These are phyloP conservation scores for Xiphophorus couchianus DNA, from an alignment of 2,113 vertebrate genomes.

Conservation along the genomic window DNA sequence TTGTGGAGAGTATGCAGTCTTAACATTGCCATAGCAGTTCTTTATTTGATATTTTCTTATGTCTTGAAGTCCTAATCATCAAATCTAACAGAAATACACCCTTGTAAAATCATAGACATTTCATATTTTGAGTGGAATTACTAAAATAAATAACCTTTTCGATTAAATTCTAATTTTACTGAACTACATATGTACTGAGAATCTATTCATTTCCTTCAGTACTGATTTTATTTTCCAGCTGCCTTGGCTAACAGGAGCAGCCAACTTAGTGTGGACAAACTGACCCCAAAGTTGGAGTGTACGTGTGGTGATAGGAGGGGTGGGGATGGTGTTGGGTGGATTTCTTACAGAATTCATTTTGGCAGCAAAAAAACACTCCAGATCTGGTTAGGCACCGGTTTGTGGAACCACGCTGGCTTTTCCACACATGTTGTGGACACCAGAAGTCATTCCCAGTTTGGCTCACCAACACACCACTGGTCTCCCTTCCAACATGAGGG, in stretches of 20 bases:
- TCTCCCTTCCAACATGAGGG: conserved; percentile 58
- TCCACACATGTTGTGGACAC: conserved; percentile 62
- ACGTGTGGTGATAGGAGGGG: neutral
- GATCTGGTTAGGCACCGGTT: conserved; percentile 68
- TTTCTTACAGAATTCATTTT: conserved; percentile 64
- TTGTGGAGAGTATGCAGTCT: neutral
- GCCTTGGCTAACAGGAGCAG: neutral
- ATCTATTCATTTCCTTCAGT: neutral
- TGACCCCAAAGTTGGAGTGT: neutral
- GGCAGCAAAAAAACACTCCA: conserved; percentile 69
- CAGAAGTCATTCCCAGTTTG: conserved; percentile 75
- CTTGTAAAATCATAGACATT: neutral
- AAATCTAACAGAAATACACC: neutral
- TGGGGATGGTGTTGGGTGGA: conserved; percentile 24
- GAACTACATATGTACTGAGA: neutral
- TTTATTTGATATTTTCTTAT: neutral
- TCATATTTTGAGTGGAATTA: neutral
- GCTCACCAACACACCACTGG: conserved; percentile 65
- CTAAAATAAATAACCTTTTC: too few relatives aligned
- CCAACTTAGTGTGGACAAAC: conserved; percentile 5
- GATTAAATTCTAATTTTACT: neutral
- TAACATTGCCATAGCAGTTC: neutral
- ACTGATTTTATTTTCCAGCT: neutral
- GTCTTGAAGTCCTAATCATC: neutral
- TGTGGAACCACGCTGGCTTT: conserved; percentile 68